Evolutionary conservation across 2,797 vertebrate species (phyloP).

Genomic region (Alca torda): DNA sequence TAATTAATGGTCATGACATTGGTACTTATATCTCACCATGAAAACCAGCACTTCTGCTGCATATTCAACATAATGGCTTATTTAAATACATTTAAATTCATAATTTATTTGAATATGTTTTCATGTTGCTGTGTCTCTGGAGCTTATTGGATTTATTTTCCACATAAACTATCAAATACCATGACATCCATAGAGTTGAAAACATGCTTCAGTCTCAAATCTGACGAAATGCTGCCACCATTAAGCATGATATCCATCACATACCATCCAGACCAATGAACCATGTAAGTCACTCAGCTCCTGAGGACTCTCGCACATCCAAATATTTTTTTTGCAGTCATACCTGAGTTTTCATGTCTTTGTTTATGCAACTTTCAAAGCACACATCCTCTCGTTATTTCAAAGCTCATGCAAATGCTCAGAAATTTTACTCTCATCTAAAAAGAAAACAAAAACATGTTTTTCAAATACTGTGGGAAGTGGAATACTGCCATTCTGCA

Average conservation of each 20-base stretch:
- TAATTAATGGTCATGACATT: neutral
- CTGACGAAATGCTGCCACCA: slow-evolving; percentile 46
- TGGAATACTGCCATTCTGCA: neutral
- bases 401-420: neutral
- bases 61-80: neutral
- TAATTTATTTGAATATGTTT: neutral
- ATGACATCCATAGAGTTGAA: slow-evolving; percentile 13
- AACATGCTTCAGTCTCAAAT: slow-evolving; percentile 38
- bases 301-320: neutral
- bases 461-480: neutral
- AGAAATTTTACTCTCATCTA: neutral
- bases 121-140: neutral
- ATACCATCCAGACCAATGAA: neutral
- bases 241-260: slow-evolving; percentile 24
- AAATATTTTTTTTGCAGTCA: neutral
- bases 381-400: neutral
- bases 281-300: neutral
- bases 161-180: neutral
- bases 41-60: neutral
- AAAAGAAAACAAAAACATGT: neutral
- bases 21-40: neutral
- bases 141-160: neutral
- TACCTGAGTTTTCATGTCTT: neutral
- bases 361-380: neutral
- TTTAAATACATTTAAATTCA: neutral